Base-by-base conservation (phyloP, 1,140 invertebrate species). In the Ceratina australensis region DNA sequence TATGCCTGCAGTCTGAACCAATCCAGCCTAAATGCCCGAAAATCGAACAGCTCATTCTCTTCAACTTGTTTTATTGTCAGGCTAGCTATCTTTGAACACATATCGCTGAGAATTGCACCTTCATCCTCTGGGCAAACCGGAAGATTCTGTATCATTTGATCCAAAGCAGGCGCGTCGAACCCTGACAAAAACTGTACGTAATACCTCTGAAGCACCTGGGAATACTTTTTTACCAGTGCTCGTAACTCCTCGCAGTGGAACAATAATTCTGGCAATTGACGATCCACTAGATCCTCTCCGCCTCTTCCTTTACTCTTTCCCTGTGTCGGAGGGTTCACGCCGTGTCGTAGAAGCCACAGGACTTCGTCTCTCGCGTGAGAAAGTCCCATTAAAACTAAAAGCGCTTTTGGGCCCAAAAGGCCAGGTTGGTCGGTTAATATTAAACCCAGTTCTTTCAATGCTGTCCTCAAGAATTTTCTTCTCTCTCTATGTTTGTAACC, bases 221-320 rank as follows among this genome's bases (percentile, higher is more conserved):
- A 98, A 90, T 99, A 98, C 90, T 99, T 99, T 71, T 97, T 94
- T 7, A 99, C 96, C 59, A 99, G 89, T 52, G 97, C 97, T 90
- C 98, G 94, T 28, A 99, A 91, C 93, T 99, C 99, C 92, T 99
- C 98, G 95, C 99, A 99, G 85, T 99, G 98, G 91, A 99, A 99
- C 1, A 99, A 92, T 28, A 99, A 92, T 93, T 99, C 99, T 10
- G 99, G 98, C 33, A 99, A 93, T 90, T 99, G 98, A 65, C 98
- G 93, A 90, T 98, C 97, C 3, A 98, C 96, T 42, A 98, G 93
- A 93, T 98, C 97, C 93, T 98, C 97, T 33, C 96, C 94, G 28
- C 95, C 94, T 91, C 97, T 97, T 65, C 96, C 95, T 93, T 98
- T 97, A 81, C 94, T 94, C 93, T 96, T 97, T n/a, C 94, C 93